These are phyloP conservation scores for Elaphurus davidianus DNA, from an alignment of 2,113 vertebrate species.

Conservation along the genomic window DNA sequence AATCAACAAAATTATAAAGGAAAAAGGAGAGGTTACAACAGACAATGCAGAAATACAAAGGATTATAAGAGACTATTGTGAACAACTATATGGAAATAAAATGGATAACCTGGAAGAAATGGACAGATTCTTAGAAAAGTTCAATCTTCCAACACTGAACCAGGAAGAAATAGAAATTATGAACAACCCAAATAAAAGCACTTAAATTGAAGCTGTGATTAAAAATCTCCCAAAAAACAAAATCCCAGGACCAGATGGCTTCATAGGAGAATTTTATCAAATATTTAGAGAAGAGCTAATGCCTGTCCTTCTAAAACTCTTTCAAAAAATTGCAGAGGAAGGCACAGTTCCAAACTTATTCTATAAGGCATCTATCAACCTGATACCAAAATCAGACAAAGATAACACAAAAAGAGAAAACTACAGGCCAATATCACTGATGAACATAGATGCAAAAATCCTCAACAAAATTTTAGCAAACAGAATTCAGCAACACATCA, in stretches of 20 bases:
- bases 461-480: background rate
- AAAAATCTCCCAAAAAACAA: background rate
- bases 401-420: background rate
- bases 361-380: background rate
- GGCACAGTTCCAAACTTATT: background rate
- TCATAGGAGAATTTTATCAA: background rate
- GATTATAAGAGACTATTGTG: background rate
- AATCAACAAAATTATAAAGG: background rate
- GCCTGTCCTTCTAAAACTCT: background rate
- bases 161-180: background rate
- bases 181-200: background rate
- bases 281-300: background rate
- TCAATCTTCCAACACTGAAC: background rate
- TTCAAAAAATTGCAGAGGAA: background rate
- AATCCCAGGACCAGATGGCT: background rate
- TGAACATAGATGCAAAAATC: background rate
- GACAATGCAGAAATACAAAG: background rate
- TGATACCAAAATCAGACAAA: background rate
- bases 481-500: background rate
- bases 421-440: background rate
- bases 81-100: background rate
- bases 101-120: background rate
- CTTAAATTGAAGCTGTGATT: background rate
- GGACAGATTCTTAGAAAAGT: background rate
- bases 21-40: background rate